Percentiles rank a stretch among this genome's conserved stretches.
Conservation (phyloP, 92 coral and sea anemone species). For the Porites rus region DNA sequence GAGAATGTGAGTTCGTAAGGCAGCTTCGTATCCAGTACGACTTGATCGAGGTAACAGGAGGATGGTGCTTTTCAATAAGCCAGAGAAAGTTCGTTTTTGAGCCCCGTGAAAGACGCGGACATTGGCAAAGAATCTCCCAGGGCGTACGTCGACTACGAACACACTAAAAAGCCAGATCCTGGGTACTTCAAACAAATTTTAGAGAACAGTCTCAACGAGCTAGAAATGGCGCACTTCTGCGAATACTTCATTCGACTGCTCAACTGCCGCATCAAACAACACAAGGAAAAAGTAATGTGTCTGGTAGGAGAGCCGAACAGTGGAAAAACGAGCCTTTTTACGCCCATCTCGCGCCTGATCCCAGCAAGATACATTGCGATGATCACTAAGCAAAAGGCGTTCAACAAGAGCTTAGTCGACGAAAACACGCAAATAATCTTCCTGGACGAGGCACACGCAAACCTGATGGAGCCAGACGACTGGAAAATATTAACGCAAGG, state of each 20-base stretch:
- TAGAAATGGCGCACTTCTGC: slow-evolving; percentile 25
- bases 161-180: neutral
- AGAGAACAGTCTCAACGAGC: slow-evolving; percentile 39
- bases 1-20: too few relatives aligned
- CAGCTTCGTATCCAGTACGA: slow-evolving; percentile 21
- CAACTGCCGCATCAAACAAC: slow-evolving; percentile 16
- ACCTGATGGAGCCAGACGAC: slow-evolving; percentile 37
- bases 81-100: too few relatives aligned
- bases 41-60: slow-evolving; percentile 28
- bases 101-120: too few relatives aligned
- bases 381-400: neutral
- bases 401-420: neutral
- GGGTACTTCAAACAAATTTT: slow-evolving; percentile 39
- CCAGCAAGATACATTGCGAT: slow-evolving; percentile 11
- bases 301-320: slow-evolving; percentile 25
- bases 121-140: slow-evolving; percentile 17
- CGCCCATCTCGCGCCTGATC: too few relatives aligned
- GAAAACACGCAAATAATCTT: neutral
- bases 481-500: slow-evolving; percentile 44
- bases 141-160: slow-evolving; percentile 21
- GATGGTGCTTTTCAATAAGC: slow-evolving; percentile 22
- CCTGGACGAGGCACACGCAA: slow-evolving; percentile 44
- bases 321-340: too few relatives aligned
- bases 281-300: slow-evolving; percentile 39
- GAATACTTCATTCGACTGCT: slow-evolving; percentile 14